Percentiles rank a stretch among this genome's conserved stretches.
phyloP scores from a whole-genome alignment of 2,888 invertebrate genomes.

The Agrochola litura region DNA sequence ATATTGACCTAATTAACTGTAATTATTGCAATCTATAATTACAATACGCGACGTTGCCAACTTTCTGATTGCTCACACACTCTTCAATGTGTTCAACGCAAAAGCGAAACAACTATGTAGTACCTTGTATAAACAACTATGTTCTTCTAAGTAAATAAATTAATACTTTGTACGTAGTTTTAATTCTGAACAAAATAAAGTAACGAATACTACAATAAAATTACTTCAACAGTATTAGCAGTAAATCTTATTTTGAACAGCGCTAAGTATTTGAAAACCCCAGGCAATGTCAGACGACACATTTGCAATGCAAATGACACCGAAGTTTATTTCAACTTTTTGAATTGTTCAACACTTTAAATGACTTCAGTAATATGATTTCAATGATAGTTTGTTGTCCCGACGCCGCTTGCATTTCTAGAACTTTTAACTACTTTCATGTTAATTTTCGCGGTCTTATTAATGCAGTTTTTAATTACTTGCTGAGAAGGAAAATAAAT shows the following conservation, averaged over 20 bases:
- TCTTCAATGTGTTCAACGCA: background rate
- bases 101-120: background rate
- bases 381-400: constrained; percentile 62
- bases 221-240: constrained; percentile 34
- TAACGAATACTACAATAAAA: constrained; percentile 9
- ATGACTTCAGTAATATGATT: constrained; percentile 62
- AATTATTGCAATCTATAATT: too few species aligned
- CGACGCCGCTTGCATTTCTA: constrained; percentile 36
- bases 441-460: constrained; percentile 42
- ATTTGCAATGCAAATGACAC: constrained; percentile 61
- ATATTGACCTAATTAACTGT: too few species aligned
- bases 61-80: background rate
- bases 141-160: too few species aligned
- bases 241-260: constrained; percentile 35
- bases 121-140: too few species aligned
- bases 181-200: background rate
- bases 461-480: constrained; percentile 24
- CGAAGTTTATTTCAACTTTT: constrained; percentile 56
- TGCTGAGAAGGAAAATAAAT: background rate
- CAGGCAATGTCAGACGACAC: constrained; percentile 45
- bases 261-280: constrained; percentile 45
- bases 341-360: constrained; percentile 64
- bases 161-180: background rate
- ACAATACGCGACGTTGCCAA: background rate
- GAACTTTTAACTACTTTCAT: constrained; percentile 55